Base-by-base conservation (phyloP, 2,797 vertebrate species). In the Gouania willdenowi region DNA sequence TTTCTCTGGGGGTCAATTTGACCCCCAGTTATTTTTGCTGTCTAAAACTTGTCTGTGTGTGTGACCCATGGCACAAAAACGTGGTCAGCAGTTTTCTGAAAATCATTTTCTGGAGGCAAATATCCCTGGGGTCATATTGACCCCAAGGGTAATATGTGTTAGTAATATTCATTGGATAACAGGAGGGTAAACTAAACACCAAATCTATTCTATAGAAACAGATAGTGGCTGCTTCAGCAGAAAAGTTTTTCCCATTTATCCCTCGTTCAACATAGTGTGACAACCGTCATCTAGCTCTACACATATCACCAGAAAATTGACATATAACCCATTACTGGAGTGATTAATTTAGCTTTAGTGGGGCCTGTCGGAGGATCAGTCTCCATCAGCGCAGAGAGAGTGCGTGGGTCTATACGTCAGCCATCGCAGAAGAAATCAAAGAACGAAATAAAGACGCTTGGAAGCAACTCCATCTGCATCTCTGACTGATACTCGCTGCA, bases 381-480 rank as follows among this genome's bases (percentile, higher is more conserved):
- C 77, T 80, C 80, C 66, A 80, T 81, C 75, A 79, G 53, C 34
- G n/a, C 55, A 26, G 43, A 41, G 55, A 34, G 35, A 12, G 34
- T 14, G 29, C 23, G 16, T 2, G 26, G 39, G 51, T 51, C 49
- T 58, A 50, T 58, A 57, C 49, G 56, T 51, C 66, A 61, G 48
- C 38, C 39, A 5, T 34, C 20, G 51, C 41, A 52, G 52, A 50
- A 55, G 69, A 75, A 72, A 77, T 61, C n/a, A n/a, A n/a, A n/a
- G n/a, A n/a, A n/a, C n/a, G n/a, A 79, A 82, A 80, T 72, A 54
- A 68, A 71, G 52, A 73, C 64, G 54, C 71, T 79, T 27, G n/a
- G 64, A 78, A 78, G 79, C 64, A 64, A 70, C 70, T 72, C 57
- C 54, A 66, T 83, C 62, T 74, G 64, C 75, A 81, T 77, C 66